Evolutionary conservation across 1,140 invertebrate genomes (phyloP).

Genomic region (Druon quercuslanigerum): DNA sequence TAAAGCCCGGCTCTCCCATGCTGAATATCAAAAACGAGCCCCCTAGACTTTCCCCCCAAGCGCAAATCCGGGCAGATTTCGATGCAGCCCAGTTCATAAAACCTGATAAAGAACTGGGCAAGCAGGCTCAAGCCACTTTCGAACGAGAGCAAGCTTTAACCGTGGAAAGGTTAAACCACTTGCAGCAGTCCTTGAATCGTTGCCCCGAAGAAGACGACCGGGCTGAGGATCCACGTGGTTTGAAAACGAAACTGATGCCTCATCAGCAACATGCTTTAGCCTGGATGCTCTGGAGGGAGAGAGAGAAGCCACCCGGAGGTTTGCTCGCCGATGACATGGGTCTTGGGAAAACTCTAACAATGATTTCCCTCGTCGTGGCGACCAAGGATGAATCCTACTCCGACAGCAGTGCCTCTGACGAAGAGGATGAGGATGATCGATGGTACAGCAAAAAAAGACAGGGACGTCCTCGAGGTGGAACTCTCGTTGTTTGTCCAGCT

Average conservation of each 20-base stretch:
- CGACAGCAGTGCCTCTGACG: slow-evolving; percentile 53
- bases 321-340: slow-evolving; percentile 97
- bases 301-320: slow-evolving; percentile 87
- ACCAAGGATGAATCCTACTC: slow-evolving; percentile 65
- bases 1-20: too few relatives aligned
- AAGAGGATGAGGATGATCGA: slow-evolving; percentile 48
- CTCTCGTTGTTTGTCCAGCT: slow-evolving; percentile 93
- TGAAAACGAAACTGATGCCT: slow-evolving; percentile 85
- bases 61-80: too few relatives aligned
- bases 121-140: slow-evolving; percentile 78
- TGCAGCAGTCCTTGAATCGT: slow-evolving; percentile 83
- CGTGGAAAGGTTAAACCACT: slow-evolving; percentile 81
- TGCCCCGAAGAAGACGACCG: slow-evolving; percentile 79
- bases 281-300: slow-evolving; percentile 94
- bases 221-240: slow-evolving; percentile 79
- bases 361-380: slow-evolving; percentile 84
- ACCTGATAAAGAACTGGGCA: slow-evolving; percentile 51
- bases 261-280: slow-evolving; percentile 92
- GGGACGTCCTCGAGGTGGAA: slow-evolving; percentile 79
- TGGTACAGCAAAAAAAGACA: slow-evolving; percentile 56
- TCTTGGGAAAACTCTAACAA: slow-evolving; percentile 93
- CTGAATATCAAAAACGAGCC: too few relatives aligned
- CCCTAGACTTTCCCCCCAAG: too few relatives aligned
- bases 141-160: slow-evolving; percentile 81
- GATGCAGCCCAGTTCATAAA: neutral